phyloP scores from a whole-genome alignment of 2,797 vertebrate species.

The Gymnothorax javanicus region DNA sequence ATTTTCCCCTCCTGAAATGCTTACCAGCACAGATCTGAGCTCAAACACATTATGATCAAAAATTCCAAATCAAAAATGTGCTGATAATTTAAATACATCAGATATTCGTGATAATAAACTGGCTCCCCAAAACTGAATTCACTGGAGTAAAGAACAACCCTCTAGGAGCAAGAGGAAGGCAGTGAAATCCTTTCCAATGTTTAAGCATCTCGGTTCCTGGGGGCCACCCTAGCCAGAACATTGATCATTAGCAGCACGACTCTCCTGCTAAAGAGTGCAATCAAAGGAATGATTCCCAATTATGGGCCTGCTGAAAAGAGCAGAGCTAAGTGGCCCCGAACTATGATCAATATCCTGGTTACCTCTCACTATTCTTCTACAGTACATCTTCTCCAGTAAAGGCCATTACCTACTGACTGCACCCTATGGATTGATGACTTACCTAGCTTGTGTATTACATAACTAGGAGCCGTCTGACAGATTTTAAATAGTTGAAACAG shows the following conservation, averaged over 20 bases:
- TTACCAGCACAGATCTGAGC: neutral
- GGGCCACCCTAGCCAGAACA: neutral
- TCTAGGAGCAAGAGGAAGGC: neutral
- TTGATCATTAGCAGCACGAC: neutral
- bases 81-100: neutral
- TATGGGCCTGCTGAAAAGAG: neutral
- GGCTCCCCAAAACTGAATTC: neutral
- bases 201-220: neutral
- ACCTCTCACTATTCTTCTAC: neutral
- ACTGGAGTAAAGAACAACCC: neutral
- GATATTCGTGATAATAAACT: neutral
- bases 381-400: neutral
- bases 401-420: too few species aligned
- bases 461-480: too few species aligned
- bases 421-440: too few species aligned
- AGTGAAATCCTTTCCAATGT: neutral
- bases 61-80: neutral
- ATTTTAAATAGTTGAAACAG: too few species aligned
- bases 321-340: neutral
- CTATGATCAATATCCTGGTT: neutral
- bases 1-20: neutral
- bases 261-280: neutral
- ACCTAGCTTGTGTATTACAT: too few species aligned
- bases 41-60: neutral
- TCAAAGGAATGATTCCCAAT: neutral